Percentiles rank a stretch among this genome's conserved stretches.
Evolutionary conservation across 2,113 vertebrate species (phyloP).

Genomic region (Calidris pugnax): DNA sequence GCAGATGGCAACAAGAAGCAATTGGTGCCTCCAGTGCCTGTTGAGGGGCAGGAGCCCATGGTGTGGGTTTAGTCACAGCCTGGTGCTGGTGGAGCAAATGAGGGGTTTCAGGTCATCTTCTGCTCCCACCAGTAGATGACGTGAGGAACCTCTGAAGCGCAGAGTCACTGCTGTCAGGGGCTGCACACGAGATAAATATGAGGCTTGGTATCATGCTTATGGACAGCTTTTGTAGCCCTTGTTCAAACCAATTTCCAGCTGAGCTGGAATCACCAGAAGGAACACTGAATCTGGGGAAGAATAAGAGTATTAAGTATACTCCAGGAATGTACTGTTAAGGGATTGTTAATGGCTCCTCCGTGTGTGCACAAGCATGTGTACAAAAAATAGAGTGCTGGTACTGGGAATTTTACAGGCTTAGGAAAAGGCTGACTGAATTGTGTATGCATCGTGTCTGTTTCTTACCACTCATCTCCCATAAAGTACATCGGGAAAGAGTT

Average conservation of each 20-base stretch:
- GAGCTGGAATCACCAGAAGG: neutral
- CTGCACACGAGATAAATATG: neutral
- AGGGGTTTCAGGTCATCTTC: neutral
- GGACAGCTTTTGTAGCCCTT: neutral
- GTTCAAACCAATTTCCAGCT: neutral
- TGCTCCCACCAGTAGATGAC: neutral
- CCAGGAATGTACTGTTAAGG: neutral
- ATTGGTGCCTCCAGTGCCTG: neutral
- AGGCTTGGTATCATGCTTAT: neutral
- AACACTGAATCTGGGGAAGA: neutral
- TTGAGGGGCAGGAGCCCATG: neutral
- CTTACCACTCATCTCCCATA: neutral
- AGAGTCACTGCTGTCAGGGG: fast-evolving
- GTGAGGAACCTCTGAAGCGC: neutral
- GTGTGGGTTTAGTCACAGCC: neutral
- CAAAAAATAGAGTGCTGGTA: neutral
- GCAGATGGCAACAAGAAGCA: neutral
- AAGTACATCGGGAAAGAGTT: neutral
- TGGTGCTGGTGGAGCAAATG: neutral
- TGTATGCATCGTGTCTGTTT: neutral
- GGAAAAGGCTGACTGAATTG: neutral
- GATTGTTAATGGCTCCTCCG: neutral
- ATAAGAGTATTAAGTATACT: neutral
- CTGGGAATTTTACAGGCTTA: neutral
- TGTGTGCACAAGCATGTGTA: neutral